Percentiles rank a stretch among this genome's conserved stretches.
phyloP scores from a whole-genome alignment of 1,140 invertebrate genomes.

The Orussus abietinus region DNA sequence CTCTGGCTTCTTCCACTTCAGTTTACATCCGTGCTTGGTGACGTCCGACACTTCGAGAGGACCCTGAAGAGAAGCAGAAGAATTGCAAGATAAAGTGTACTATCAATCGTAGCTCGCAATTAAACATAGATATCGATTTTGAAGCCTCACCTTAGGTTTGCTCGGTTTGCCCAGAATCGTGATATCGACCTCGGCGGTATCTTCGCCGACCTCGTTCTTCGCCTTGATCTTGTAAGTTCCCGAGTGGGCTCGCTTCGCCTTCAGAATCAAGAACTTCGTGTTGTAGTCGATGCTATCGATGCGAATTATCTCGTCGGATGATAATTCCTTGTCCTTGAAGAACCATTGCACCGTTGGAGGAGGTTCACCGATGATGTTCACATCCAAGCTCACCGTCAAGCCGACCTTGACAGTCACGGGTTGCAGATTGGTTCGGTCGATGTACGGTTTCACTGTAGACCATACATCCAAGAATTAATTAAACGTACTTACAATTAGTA shows the following conservation, averaged over 20 bases:
- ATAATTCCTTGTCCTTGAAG: conserved; percentile 73
- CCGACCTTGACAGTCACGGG: conserved; percentile 84
- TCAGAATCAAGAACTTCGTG: conserved; percentile 83
- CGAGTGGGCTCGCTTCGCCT: conserved; percentile 75
- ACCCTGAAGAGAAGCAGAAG: conserved; percentile 60
- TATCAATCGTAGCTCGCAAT: conserved; percentile 2
- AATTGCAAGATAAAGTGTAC: conserved; percentile 4
- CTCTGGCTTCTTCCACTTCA: conserved; percentile 91
- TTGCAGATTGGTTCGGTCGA: conserved; percentile 87
- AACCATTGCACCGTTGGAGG: conserved; percentile 89
- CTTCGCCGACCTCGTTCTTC: conserved; percentile 90
- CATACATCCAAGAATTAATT: conserved; percentile 14
- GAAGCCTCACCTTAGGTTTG: conserved; percentile 41
- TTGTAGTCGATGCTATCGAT: conserved; percentile 87
- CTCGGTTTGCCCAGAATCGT: conserved; percentile 69
- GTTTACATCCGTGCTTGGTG: conserved; percentile 89
- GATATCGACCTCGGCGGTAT: conserved; percentile 87
- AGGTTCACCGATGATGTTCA: conserved; percentile 92
- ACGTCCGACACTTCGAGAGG: conserved; percentile 86
- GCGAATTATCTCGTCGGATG: conserved; percentile 64
- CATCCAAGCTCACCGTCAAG: conserved; percentile 82
- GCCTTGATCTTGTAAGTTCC: conserved; percentile 92
- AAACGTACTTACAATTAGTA: conserved; percentile 8
- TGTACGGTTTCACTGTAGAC: conserved; percentile 80
- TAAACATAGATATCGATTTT: neutral